Evolutionary conservation across 2,888 invertebrate species (phyloP), one percentile per base, ranked within the genome.

Genomic region (Tanytarsus gracilentus): DNA sequence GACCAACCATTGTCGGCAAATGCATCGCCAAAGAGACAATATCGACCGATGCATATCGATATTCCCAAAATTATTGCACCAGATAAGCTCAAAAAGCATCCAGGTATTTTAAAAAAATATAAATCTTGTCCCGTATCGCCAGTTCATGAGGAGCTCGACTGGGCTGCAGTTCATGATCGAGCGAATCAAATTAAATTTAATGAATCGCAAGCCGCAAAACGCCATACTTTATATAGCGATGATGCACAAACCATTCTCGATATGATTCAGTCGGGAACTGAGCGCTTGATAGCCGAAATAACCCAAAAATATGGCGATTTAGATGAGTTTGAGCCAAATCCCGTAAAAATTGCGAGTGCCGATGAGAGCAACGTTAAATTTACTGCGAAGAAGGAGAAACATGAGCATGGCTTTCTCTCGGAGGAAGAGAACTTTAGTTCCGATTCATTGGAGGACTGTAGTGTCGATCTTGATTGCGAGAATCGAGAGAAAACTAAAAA

Each of bases 111-210:
- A 50, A 82, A 82, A 65, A 80, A 82, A 65, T 82, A 85, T 64
- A 86, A 88, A 66, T 88, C 88, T 4, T 82, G 89, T 65, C 88
- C 88, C 0, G 87, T 88, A 0, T 88, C 88, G 0, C 89, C 89
- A 0, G 88, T 88, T 0, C 86, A 84, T 58, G 89, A 89, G 68
- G 88, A 88, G 68, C 78, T 84, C 33, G 83, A 83, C 68, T 82
- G 82, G 82, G 49, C 30, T 21, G 49, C 14, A 7, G 39, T 49
- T 14, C 48, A 62, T 68, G 71, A 62, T 66, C 68, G 27, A 70
- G 69, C 62, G 68, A 68, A 51, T 68, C 67, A 58, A 68, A 68
- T 51, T 65, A 66, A 36, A 18, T 61, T 63, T 44, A 63, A 63
- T 61, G 64, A 63, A 59, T 40, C 52, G 7, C 14, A 26, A n/a